phyloP scores from a whole-genome alignment of 2,113 vertebrate species.

The Vulpes vulpes region DNA sequence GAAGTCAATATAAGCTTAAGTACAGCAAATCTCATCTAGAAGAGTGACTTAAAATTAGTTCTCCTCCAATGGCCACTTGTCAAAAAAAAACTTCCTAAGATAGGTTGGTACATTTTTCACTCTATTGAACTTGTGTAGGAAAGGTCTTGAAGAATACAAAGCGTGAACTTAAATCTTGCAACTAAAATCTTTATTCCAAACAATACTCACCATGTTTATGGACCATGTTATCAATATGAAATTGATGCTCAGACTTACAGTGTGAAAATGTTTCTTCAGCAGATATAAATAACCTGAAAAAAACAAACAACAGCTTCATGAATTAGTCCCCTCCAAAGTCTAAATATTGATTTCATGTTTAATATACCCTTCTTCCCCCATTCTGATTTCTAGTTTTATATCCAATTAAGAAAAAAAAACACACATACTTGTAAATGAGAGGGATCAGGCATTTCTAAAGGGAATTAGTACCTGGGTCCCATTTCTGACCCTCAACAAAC shows the following conservation, averaged over 20 bases:
- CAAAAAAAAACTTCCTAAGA: conserved; percentile 11
- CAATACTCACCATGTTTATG: conserved; percentile 90
- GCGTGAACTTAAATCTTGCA: conserved; percentile 21
- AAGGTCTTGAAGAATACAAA: conserved; percentile 1
- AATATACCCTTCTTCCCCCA: background rate
- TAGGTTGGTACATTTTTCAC: background rate
- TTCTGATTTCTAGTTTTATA: background rate
- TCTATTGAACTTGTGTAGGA: background rate
- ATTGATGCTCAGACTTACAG: conserved; percentile 91
- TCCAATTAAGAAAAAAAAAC: background rate
- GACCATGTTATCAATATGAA: conserved; percentile 89
- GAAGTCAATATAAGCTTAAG: conserved; percentile 39
- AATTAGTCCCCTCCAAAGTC: background rate
- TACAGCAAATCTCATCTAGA: background rate
- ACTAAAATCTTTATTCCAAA: conserved; percentile 15
- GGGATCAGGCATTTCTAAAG: background rate
- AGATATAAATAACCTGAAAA: conserved; percentile 89
- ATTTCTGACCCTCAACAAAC: conserved; percentile 3
- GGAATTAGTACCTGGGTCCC: background rate
- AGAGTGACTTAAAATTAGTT: background rate
- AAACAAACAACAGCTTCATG: background rate
- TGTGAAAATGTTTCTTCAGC: conserved; percentile 92
- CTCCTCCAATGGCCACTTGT: background rate
- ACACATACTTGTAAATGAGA: background rate
- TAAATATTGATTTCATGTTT: background rate